Evolutionary conservation across 1,140 invertebrate species (phyloP), one percentile per base, ranked within the genome.

Genomic region (Brachionus plicatilis): DNA sequence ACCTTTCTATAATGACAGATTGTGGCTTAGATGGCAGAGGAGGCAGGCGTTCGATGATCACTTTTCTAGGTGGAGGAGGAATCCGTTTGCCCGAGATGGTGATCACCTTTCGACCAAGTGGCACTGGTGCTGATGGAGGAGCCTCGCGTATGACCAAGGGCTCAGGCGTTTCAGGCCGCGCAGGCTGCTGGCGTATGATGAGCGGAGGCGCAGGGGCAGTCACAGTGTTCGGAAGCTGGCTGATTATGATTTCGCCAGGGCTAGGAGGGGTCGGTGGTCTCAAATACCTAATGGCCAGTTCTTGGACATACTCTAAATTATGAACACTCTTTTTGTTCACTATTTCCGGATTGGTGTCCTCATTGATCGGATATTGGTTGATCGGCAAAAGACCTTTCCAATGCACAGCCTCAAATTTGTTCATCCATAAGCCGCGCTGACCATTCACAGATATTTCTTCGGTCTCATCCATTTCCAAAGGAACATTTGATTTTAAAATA

Each of bases 51-150:
- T 85, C 72, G 9, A 85, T 79, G 37, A 85, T 70, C 1, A 85
- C 50, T 80, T 79, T 60, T 78, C 84, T 78, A 20, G 84, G 84
- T 37, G 84, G 84, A 27, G 84, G 84, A 27, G 84, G 84, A 9
- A 84, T 45, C 1, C 45, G n/a, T 27, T 60, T 72, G 3, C 33
- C 47, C 3, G 33, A 72, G 5, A 45, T 68, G 1, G 56, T 79
- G 14, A 78, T 79, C 14, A 85, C 72, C 27, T 79, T 78, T n/a
- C 47, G 8, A 27, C 53, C 75, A 8, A 85, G 33, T 2, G 17
- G 56, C 6, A 29, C n/a, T 27, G 84, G 84, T 50, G 84, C 50
- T 3, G 9, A 12, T n/a, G 84, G 84, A 41, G 84, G 84, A 37
- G 29, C 45, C 14, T 85, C 84, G 33, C 84, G 37, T 50, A 85